Evolutionary conservation across 2,888 invertebrate species (phyloP).

Genomic region (Mesochorus sp.): DNA sequence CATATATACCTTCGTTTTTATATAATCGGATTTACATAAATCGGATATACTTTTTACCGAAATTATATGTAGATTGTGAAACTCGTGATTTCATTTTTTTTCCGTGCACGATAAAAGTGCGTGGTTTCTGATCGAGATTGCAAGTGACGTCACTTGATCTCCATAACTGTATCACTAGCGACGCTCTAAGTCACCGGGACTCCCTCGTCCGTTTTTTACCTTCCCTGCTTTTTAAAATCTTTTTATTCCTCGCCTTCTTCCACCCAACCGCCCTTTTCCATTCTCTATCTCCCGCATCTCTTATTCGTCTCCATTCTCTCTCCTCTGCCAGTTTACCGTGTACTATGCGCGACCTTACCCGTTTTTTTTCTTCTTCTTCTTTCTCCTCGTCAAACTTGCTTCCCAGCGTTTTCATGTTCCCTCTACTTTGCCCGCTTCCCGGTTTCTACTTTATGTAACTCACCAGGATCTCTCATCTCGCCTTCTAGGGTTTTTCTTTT

Average conservation of each 20-base stretch:
- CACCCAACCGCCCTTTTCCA: conserved; percentile 16
- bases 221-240: conserved; percentile 6
- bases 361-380: conserved; percentile 51
- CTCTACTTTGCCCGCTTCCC: conserved; percentile 58
- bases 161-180: conserved; percentile 68
- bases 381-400: conserved; percentile 51
- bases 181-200: conserved; percentile 65
- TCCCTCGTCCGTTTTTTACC: conserved; percentile 18
- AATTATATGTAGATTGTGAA: too few relatives aligned
- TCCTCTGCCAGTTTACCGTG: conserved; percentile 29
- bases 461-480: conserved; percentile 45
- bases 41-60: too few relatives aligned
- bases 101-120: conserved; percentile 53
- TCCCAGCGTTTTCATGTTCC: conserved; percentile 46
- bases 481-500: conserved; percentile 31
- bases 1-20: too few relatives aligned
- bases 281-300: conserved; percentile 19
- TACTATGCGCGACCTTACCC: conserved; percentile 32
- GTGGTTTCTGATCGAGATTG: conserved; percentile 63
- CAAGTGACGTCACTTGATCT: conserved; percentile 67
- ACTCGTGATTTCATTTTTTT: too few relatives aligned
- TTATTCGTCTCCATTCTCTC: conserved; percentile 22
- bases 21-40: too few relatives aligned
- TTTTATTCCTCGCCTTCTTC: conserved; percentile 16
- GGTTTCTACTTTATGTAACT: conserved; percentile 59